Conservation (phyloP, 2,888 invertebrate genomes). For the Dastarcus helophoroides region DNA sequence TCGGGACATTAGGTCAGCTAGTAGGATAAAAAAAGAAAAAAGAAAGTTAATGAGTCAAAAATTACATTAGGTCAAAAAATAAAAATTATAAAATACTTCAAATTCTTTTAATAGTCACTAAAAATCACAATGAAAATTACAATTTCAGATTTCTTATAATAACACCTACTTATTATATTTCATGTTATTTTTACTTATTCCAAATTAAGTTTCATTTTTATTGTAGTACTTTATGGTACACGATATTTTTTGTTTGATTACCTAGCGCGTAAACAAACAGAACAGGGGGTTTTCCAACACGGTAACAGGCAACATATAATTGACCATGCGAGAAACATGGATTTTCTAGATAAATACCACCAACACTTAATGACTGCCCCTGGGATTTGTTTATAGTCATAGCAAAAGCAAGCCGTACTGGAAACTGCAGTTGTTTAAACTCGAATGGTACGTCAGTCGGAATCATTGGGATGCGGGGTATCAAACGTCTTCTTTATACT, state of each 20-base stretch:
- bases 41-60: no score
- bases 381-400: slow-evolving; percentile 9
- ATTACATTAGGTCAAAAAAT: no score
- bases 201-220: no score
- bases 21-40: no score
- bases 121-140: no score
- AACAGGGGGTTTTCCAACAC: slow-evolving; percentile 7
- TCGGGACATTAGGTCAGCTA: no score
- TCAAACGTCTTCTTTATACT: slow-evolving; percentile 17
- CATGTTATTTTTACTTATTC: no score
- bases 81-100: no score
- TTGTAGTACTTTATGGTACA: no score
- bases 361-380: slow-evolving; percentile 8
- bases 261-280: slow-evolving; percentile 6
- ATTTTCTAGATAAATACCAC: slow-evolving; percentile 8
- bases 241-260: slow-evolving; percentile 6
- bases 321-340: slow-evolving; percentile 8
- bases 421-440: slow-evolving; percentile 9
- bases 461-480: slow-evolving; percentile 28
- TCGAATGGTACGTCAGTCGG: slow-evolving; percentile 19
- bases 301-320: slow-evolving; percentile 8
- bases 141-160: no score
- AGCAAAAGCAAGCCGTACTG: slow-evolving; percentile 7
- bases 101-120: no score
- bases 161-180: no score